Evolutionary conservation across 2,797 vertebrate genomes (phyloP).

Genomic region (Rhinogobio ventralis): DNA sequence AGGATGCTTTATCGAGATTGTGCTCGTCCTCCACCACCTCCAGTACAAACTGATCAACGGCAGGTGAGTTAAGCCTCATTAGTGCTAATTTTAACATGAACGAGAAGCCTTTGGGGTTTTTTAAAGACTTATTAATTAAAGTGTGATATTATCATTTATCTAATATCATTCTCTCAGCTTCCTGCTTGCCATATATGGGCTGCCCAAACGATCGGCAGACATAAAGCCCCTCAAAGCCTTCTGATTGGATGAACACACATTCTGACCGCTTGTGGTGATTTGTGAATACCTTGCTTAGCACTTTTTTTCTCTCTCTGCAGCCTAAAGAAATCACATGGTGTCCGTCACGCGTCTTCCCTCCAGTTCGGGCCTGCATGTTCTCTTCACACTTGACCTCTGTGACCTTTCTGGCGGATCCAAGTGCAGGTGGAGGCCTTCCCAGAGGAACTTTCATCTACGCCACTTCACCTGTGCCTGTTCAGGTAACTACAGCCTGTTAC

Average conservation of each 20-base stretch:
- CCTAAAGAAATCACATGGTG: slow-evolving; percentile 98
- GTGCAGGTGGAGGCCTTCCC: slow-evolving; percentile 94
- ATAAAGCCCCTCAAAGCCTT: neutral
- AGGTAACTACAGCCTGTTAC: slow-evolving; percentile 75
- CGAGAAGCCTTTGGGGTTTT: neutral
- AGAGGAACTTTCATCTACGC: slow-evolving; percentile 97
- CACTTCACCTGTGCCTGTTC: slow-evolving; percentile 92
- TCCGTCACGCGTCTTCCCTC: slow-evolving; percentile 93
- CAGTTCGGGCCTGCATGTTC: slow-evolving; percentile 97
- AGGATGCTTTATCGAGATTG: slow-evolving; percentile 97
- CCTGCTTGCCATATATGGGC: neutral
- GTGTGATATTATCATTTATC: neutral
- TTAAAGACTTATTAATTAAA: neutral
- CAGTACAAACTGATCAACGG: slow-evolving; percentile 92
- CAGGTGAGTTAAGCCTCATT: slow-evolving; percentile 80
- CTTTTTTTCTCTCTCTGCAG: slow-evolving; percentile 69
- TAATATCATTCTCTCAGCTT: neutral
- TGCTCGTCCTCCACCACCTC: slow-evolving; percentile 94
- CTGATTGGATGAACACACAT: neutral
- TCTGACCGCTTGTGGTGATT: neutral
- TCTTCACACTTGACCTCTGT: slow-evolving; percentile 94
- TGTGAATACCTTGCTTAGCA: neutral
- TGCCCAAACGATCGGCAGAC: neutral
- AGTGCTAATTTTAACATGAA: neutral
- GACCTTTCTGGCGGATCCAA: slow-evolving; percentile 96